These are phyloP conservation scores for Macrotus californicus DNA, from an alignment of 2,113 vertebrate species.

Conservation along the genomic window DNA sequence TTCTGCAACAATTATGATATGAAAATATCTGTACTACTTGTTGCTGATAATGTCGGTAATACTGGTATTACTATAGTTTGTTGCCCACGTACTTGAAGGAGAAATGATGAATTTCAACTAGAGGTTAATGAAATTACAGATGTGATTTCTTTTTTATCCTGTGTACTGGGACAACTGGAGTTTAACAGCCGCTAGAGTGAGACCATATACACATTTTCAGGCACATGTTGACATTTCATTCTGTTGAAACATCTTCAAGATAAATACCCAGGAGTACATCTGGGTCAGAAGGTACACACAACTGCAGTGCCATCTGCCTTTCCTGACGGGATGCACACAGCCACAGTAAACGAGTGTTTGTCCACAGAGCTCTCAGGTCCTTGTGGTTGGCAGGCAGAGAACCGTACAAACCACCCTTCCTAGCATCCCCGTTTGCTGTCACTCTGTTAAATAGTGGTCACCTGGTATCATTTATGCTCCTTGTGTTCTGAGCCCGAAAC, in stretches of 20 bases:
- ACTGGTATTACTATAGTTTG: neutral
- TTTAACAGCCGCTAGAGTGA: conserved; percentile 11
- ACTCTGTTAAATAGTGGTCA: neutral
- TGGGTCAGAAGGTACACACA: neutral
- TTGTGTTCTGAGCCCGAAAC: conserved; percentile 28
- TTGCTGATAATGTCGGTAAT: neutral
- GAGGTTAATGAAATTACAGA: neutral
- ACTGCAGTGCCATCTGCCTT: neutral
- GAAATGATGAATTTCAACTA: conserved; percentile 30
- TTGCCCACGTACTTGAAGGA: conserved; percentile 3
- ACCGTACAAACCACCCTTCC: neutral
- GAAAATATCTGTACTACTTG: neutral
- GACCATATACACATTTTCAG: neutral
- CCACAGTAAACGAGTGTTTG: neutral
- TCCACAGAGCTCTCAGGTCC: neutral
- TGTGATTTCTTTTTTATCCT: neutral
- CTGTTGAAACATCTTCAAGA: neutral
- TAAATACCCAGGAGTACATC: neutral
- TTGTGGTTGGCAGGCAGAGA: neutral
- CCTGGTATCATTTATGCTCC: neutral
- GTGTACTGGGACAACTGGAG: neutral
- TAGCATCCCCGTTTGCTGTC: neutral
- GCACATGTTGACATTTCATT: neutral
- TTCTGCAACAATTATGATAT: neutral
- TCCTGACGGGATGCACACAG: neutral